Percentiles rank a stretch among this genome's conserved stretches.
Conservation (phyloP, 1,140 invertebrate species). For the Manduca sexta region DNA sequence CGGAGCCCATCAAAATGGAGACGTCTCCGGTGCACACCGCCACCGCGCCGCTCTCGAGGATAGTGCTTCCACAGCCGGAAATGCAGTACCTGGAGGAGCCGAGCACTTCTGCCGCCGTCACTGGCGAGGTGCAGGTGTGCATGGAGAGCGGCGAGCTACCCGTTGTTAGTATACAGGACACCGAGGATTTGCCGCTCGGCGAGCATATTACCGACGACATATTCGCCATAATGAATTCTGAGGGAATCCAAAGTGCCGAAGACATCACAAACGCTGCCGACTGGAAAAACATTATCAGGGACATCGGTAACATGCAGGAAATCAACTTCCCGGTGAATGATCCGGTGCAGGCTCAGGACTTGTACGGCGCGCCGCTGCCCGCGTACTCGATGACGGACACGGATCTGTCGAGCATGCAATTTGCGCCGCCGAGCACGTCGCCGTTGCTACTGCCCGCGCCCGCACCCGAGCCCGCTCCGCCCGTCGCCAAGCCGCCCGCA, state of each 20-base stretch:
- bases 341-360: conserved; percentile 40
- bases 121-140: conserved; percentile 59
- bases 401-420: conserved; percentile 51
- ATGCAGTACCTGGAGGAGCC: conserved; percentile 64
- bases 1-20: conserved; percentile 49
- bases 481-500: conserved; percentile 23
- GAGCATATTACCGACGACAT: conserved; percentile 67
- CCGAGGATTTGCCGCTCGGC: conserved; percentile 58
- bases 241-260: conserved; percentile 65
- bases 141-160: conserved; percentile 63
- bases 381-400: conserved; percentile 49
- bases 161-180: conserved; percentile 69
- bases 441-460: conserved; percentile 40
- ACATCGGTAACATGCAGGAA: conserved; percentile 62
- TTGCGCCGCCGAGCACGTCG: conserved; percentile 40
- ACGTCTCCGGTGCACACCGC: conserved; percentile 51
- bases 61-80: conserved; percentile 55
- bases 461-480: conserved; percentile 27
- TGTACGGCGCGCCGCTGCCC: conserved; percentile 38
- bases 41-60: conserved; percentile 48
- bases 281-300: conserved; percentile 69
- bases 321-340: conserved; percentile 57
- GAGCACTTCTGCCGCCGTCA: conserved; percentile 44
- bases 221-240: conserved; percentile 68
- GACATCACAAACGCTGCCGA: conserved; percentile 60